These are phyloP conservation scores for Ypsolopha sequella DNA, from an alignment of 2,888 invertebrate genomes.

Conservation along the genomic window DNA sequence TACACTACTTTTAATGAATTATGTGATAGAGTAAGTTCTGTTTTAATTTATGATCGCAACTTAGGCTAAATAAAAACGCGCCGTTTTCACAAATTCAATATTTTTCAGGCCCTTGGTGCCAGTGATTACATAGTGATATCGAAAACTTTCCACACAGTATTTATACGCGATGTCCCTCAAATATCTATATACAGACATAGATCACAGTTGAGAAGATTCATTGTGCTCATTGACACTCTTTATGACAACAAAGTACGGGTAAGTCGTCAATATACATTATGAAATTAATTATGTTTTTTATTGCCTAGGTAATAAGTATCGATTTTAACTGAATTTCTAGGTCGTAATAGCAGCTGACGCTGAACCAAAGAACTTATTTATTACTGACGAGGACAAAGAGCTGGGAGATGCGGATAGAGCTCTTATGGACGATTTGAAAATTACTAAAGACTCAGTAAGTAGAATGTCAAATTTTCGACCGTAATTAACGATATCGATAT, in stretches of 20 bases:
- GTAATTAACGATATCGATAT: too few species aligned
- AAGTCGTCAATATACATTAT: slow-evolving; percentile 15
- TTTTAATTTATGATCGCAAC: neutral
- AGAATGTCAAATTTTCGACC: neutral
- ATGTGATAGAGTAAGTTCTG: slow-evolving; percentile 82
- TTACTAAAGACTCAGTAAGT: slow-evolving; percentile 80
- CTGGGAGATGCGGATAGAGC: slow-evolving; percentile 84
- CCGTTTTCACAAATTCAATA: too few species aligned
- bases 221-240: slow-evolving; percentile 95
- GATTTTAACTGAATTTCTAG: slow-evolving; percentile 40
- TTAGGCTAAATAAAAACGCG: neutral
- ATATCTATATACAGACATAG: slow-evolving; percentile 79
- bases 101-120: slow-evolving; percentile 87
- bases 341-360: slow-evolving; percentile 88
- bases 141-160: slow-evolving; percentile 94
- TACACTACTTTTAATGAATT: slow-evolving; percentile 92
- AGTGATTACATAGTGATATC: slow-evolving; percentile 94
- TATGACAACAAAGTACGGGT: slow-evolving; percentile 92
- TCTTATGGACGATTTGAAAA: slow-evolving; percentile 96
- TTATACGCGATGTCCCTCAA: slow-evolving; percentile 90
- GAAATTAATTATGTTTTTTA: too few species aligned
- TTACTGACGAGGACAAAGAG: slow-evolving; percentile 58
- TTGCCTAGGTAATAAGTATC: too few species aligned
- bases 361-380: slow-evolving; percentile 82
- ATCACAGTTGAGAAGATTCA: slow-evolving; percentile 94